Evolutionary conservation across 2,113 vertebrate genomes (phyloP).

Genomic region (rat (Rattus norvegicus)): DNA sequence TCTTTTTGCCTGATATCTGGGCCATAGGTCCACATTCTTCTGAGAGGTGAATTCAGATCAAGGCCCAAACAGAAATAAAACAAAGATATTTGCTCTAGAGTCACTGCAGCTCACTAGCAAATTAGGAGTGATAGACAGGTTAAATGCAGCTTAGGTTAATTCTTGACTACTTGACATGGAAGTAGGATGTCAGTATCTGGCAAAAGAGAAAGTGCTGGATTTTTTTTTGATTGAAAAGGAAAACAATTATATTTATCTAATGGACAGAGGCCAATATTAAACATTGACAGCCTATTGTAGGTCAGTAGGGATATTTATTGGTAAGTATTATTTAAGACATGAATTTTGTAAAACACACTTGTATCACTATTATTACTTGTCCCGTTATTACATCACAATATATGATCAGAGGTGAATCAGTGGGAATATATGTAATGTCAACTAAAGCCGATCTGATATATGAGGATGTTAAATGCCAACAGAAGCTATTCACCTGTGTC

Average conservation of each 20-base stretch:
- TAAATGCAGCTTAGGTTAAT: neutral
- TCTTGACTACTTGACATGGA: neutral
- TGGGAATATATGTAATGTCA: neutral
- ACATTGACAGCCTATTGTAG: neutral
- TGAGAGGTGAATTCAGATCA: too few species aligned
- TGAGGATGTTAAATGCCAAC: too few species aligned
- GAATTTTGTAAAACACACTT: neutral
- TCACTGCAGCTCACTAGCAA: too few species aligned
- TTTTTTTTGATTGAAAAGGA: neutral
- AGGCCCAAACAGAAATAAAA: too few species aligned
- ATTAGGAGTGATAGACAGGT: too few species aligned
- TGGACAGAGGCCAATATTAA: neutral
- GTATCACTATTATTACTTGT: neutral
- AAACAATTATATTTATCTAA: neutral
- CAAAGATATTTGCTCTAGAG: too few species aligned
- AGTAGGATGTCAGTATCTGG: neutral
- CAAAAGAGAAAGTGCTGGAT: neutral
- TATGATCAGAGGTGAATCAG: neutral
- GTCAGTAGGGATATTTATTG: too few species aligned
- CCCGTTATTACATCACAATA: neutral
- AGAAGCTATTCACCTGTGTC: neutral
- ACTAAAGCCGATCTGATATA: too few species aligned
- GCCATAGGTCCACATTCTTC: too few species aligned
- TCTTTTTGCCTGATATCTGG: too few species aligned
- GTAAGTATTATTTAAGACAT: neutral